These are phyloP conservation scores for Calephelis perditalis DNA, from an alignment of 2,888 invertebrate species.

Conservation along the genomic window DNA sequence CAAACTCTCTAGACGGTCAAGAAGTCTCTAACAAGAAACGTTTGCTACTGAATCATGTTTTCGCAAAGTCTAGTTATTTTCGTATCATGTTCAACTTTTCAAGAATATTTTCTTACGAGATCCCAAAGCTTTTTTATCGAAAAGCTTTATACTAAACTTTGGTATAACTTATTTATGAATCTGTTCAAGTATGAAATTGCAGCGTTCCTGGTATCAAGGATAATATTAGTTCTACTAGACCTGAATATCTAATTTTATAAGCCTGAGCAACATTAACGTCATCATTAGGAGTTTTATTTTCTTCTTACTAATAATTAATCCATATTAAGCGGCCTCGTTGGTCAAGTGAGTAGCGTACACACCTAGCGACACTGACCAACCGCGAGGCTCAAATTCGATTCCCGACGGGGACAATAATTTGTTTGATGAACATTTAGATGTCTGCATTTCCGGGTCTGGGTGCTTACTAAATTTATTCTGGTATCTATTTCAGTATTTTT, in stretches of 20 bases:
- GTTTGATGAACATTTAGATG: no score
- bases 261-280: no score
- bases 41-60: not conserved
- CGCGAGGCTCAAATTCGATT: no score
- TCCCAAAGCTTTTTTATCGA: not conserved
- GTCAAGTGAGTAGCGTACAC: no score
- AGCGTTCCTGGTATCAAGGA: not conserved
- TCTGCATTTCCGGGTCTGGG: no score
- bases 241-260: not conserved
- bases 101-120: not conserved
- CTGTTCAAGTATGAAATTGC: not conserved
- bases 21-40: slow-evolving; percentile 2
- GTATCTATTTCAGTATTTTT: no score
- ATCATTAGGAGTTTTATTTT: no score
- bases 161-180: not conserved
- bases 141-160: not conserved
- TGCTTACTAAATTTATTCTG: no score
- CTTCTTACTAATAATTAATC: no score
- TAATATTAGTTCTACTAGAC: not conserved
- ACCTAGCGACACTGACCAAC: no score
- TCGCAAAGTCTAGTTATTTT: slow-evolving; percentile 2
- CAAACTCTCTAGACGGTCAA: not conserved
- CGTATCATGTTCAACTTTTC: not conserved
- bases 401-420: no score
- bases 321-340: no score